phyloP scores from a whole-genome alignment of 2,113 vertebrate genomes.

The human (Homo sapiens) region DNA sequence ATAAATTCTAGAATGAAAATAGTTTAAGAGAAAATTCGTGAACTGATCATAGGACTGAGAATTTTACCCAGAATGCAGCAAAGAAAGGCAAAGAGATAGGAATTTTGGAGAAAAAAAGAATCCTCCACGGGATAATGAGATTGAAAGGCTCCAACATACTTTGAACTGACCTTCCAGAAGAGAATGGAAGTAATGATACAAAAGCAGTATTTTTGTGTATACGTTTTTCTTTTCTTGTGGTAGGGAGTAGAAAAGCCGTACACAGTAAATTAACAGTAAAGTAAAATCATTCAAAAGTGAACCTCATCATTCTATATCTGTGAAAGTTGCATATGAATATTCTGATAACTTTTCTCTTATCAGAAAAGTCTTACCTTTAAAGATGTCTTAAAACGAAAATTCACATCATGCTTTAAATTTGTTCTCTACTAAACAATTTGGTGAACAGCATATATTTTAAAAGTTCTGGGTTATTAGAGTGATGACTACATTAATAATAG shows the following conservation, averaged over 20 bases:
- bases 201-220: background rate
- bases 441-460: background rate
- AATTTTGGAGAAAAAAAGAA: background rate
- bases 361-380: background rate
- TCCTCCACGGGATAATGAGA: background rate
- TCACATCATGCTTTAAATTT: background rate
- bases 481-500: background rate
- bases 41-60: background rate
- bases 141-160: background rate
- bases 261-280: background rate
- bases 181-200: background rate
- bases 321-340: background rate
- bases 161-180: background rate
- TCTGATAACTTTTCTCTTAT: background rate
- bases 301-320: background rate
- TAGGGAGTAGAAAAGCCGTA: background rate
- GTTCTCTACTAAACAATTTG: background rate
- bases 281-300: background rate
- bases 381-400: slow-evolving; percentile 3
- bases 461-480: background rate
- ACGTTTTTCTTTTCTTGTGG: background rate
- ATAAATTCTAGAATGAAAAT: background rate
- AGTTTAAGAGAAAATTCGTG: background rate
- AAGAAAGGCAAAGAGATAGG: background rate
- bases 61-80: background rate